Evolutionary conservation across 2,888 invertebrate genomes (phyloP).

Genomic region (Lepetodrilus schrolli): DNA sequence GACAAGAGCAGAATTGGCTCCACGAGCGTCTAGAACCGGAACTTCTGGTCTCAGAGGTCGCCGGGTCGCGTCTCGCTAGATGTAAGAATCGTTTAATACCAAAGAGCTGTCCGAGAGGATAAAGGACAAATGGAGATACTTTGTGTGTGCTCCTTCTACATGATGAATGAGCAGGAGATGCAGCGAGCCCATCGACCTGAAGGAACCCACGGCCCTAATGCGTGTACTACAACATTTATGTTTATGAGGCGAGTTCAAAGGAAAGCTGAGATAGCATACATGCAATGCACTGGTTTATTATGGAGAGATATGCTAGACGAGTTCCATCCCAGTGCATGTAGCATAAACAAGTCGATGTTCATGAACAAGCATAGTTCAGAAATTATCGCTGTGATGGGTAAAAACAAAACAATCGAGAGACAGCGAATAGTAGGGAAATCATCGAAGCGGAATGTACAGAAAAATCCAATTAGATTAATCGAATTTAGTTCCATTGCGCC

Average conservation of each 20-base stretch:
- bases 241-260: neutral
- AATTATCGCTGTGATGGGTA: neutral
- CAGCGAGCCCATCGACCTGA: slow-evolving; percentile 5
- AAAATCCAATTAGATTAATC: slow-evolving; percentile 24
- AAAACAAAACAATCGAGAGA: neutral
- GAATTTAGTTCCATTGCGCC: neutral
- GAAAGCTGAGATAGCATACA: neutral
- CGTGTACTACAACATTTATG: neutral
- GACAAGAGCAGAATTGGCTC: too few relatives aligned
- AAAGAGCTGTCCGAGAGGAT: neutral
- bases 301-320: too few relatives aligned
- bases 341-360: too few relatives aligned
- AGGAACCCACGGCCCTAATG: neutral
- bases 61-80: neutral
- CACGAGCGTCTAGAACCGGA: too few relatives aligned
- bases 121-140: neutral
- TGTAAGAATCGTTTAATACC: neutral
- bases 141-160: neutral
- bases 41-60: neutral
- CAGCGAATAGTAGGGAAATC: neutral
- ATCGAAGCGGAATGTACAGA: slow-evolving; percentile 2
- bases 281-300: too few relatives aligned
- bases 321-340: too few relatives aligned
- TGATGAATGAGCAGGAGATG: too few relatives aligned
- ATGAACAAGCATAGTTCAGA: too few relatives aligned